Evolutionary conservation across 2,797 vertebrate genomes (phyloP), one percentile per base, ranked within the genome.

Genomic region (Limnodromus scolopaceus): DNA sequence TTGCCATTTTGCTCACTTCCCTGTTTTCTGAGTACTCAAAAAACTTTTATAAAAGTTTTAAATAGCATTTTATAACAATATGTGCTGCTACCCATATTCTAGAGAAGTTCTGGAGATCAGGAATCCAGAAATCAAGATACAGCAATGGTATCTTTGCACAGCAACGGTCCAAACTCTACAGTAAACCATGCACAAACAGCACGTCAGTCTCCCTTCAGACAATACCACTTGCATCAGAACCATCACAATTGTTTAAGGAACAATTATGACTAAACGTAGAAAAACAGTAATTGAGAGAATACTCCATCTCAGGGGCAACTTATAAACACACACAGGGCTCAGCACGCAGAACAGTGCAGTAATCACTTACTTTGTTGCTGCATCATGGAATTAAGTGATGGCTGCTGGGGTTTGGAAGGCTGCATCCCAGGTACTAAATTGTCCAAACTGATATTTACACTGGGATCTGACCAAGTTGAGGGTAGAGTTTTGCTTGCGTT

Each of bases 371-470:
- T 99, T 87, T 99, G 99, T 79, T 99, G 99, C 85, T 99, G 99
- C 97, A 99, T 99, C 98, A 99, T 99, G 92, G 99, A 99, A 92
- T 99, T 99, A 72, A 99, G 99, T 0, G 98, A 99, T 84, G 99
- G 99, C 96, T 99, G 99, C 86, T 98, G 98, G 19, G 98, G 98
- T 97, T 99, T 99, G 84, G 99, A 99, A 82, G 99, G 99, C 82
- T 99, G 99, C 98, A 98, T 98, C 94, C 99, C 99, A 60, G 99
- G 99, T 61, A 98, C 98, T 97, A 99, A 98, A 98, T 99, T 99
- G 98, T 99, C 99, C 97, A 99, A 98, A 97, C 98, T 99, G 98
- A 99, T 99, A 98, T 99, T 99, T 96, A 99, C 99, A 36, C 98
- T 99, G 96, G 98, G 98, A 97, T 99, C 99, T 70, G 99, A 99